phyloP scores from a whole-genome alignment of 2,113 vertebrate species.

The Chroicocephalus ridibundus region DNA sequence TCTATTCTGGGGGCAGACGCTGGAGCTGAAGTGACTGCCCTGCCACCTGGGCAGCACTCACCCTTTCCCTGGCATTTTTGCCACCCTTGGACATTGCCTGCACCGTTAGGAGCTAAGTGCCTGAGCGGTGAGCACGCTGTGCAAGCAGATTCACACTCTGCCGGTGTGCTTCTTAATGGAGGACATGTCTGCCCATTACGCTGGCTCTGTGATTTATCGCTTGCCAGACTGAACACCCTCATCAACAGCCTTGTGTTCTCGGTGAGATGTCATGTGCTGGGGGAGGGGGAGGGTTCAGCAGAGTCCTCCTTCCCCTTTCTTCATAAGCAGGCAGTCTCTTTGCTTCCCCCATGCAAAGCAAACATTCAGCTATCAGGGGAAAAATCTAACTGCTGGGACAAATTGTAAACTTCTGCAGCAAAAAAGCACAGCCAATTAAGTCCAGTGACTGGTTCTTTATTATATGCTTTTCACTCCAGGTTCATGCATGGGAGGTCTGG shows the following conservation, averaged over 20 bases:
- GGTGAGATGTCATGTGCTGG: background rate
- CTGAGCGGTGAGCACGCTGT: rapidly evolving
- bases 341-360: background rate
- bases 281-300: background rate
- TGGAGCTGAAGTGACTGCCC: background rate
- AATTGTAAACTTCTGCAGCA: background rate
- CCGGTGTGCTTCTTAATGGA: background rate
- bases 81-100: rapidly evolving
- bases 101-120: background rate
- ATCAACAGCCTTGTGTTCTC: background rate
- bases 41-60: background rate
- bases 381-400: background rate
- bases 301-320: background rate
- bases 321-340: background rate
- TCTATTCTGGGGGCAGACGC: background rate
- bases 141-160: background rate
- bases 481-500: background rate
- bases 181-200: background rate
- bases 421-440: background rate
- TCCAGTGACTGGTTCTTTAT: background rate
- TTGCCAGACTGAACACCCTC: background rate
- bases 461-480: background rate
- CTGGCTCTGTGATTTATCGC: background rate
- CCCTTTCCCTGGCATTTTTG: background rate
- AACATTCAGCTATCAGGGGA: background rate